Evolutionary conservation across 2,888 invertebrate genomes (phyloP).

Genomic region (Ornithoptera priamus): DNA sequence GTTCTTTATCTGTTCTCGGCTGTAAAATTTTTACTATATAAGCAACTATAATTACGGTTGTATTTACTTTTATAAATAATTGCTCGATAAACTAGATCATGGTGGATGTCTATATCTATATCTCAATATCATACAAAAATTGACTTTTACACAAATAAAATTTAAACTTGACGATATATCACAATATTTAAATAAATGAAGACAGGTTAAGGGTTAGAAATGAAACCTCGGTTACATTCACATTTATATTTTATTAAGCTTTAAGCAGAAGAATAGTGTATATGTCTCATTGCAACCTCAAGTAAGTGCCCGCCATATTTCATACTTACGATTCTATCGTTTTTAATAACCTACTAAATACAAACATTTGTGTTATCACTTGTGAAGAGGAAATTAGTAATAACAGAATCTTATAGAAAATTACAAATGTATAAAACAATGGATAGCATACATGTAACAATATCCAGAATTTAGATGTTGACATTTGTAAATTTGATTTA

Average conservation of each 20-base stretch:
- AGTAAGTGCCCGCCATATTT: constrained; percentile 19
- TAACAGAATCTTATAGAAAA: constrained; percentile 7
- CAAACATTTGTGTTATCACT: constrained; percentile 27
- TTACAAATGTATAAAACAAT: constrained; percentile 15
- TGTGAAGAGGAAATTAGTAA: constrained; percentile 8
- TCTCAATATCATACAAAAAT: too few species aligned
- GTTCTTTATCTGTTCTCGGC: too few species aligned
- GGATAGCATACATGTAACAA: constrained; percentile 4
- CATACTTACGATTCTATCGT: constrained; percentile 21
- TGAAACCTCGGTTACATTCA: constrained; percentile 41
- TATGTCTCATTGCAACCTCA: constrained; percentile 43
- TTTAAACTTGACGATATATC: too few species aligned
- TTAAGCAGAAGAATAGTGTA: constrained; percentile 41
- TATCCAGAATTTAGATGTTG: not conserved
- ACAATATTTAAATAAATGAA: not conserved
- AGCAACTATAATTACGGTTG: too few species aligned
- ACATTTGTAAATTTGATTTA: constrained; percentile 11
- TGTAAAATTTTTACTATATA: too few species aligned
- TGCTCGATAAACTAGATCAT: too few species aligned
- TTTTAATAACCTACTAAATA: constrained; percentile 16
- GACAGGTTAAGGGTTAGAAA: constrained; percentile 27
- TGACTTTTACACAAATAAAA: too few species aligned
- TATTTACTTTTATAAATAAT: too few species aligned
- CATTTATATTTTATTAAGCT: constrained; percentile 42
- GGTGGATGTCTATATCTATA: too few species aligned